Percentiles rank a stretch among this genome's conserved stretches.
Conservation (phyloP, 2,888 invertebrate species). For the Lithophane semibrunnea region DNA sequence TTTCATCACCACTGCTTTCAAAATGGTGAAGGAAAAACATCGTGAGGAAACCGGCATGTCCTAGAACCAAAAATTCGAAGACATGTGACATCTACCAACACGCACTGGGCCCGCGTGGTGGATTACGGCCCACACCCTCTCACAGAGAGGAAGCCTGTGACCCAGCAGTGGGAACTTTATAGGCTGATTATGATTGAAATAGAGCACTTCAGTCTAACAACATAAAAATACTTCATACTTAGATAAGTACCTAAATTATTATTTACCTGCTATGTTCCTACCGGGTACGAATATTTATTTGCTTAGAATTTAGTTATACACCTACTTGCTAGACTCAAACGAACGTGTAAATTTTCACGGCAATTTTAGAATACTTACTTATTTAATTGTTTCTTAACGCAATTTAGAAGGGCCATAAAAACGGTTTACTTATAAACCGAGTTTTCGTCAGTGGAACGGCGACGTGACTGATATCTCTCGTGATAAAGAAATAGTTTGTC, state of each 20-base stretch:
- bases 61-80: no score
- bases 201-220: not conserved
- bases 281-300: conserved; percentile 44
- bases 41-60: no score
- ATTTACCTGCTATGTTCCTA: conserved; percentile 23
- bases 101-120: no score
- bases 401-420: conserved; percentile 72
- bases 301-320: conserved; percentile 32
- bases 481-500: conserved; percentile 69
- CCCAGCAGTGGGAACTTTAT: no score
- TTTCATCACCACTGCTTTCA: no score
- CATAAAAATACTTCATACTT: conserved; percentile 4
- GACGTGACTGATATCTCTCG: conserved; percentile 78
- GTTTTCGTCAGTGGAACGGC: conserved; percentile 69
- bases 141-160: no score
- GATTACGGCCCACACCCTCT: no score
- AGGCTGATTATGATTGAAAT: no score
- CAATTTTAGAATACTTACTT: conserved; percentile 47
- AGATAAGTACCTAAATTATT: not conserved
- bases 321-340: conserved; percentile 23
- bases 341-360: conserved; percentile 48
- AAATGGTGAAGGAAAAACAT: no score
- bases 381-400: conserved; percentile 72
- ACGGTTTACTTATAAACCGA: conserved; percentile 68
- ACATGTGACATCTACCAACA: no score